Conservation (phyloP, 2,888 invertebrate species). For the Xestia c-nigrum region DNA sequence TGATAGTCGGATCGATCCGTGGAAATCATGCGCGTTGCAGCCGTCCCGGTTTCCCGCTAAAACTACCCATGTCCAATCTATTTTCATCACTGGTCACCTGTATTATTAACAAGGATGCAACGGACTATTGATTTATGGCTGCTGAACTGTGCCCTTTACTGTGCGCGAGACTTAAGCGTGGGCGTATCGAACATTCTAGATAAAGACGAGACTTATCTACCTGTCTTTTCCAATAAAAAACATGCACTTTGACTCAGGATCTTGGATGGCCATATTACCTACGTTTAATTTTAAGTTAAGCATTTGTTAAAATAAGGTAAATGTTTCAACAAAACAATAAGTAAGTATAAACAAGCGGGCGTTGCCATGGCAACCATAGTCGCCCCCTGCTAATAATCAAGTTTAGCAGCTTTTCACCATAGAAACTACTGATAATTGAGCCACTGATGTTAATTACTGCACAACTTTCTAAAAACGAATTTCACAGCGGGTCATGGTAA, state of each 20-base stretch:
- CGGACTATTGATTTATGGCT: conserved; percentile 52
- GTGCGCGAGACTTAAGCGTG: background rate
- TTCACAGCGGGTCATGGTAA: background rate
- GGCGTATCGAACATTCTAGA: background rate
- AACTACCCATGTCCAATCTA: conserved; percentile 58
- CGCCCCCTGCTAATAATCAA: background rate
- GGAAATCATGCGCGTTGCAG: conserved; percentile 78
- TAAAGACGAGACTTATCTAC: background rate
- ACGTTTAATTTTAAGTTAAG: background rate
- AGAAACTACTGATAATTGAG: background rate
- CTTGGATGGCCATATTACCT: background rate
- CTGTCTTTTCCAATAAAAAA: background rate
- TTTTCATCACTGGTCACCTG: conserved; percentile 59
- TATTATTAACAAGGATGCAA: conserved; percentile 57
- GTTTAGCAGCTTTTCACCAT: background rate
- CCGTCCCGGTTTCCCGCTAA: conserved; percentile 74
- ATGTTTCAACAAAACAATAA: background rate
- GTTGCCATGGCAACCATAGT: conserved; percentile 49
- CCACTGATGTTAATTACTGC: background rate
- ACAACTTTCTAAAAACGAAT: background rate
- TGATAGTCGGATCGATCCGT: conserved; percentile 77
- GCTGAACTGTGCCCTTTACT: conserved; percentile 16
- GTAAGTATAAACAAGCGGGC: conserved; percentile 11
- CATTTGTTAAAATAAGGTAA: no score
- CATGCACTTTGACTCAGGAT: conserved; percentile 1